Conservation (phyloP, 2,888 invertebrate species). For the Lycia hirtaria region DNA sequence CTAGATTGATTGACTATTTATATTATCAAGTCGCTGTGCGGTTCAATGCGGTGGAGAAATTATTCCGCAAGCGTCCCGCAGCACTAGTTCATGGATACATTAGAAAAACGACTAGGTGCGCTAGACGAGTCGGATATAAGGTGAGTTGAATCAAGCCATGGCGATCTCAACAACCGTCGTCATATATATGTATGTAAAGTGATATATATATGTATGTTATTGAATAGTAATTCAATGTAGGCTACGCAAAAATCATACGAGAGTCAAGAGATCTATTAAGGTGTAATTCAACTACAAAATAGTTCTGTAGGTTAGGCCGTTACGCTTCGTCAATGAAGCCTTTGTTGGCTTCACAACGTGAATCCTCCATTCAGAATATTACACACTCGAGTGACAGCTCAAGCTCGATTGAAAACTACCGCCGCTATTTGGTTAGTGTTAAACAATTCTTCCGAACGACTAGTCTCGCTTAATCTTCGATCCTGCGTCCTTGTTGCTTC, state of each 20-base stretch:
- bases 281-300: slow-evolving; percentile 38
- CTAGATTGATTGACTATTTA: slow-evolving; percentile 71
- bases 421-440: slow-evolving; percentile 83
- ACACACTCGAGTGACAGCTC: slow-evolving; percentile 77
- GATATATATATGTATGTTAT: not conserved
- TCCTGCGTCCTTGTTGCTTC: slow-evolving; percentile 65
- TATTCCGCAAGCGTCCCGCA: slow-evolving; percentile 75
- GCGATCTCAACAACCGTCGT: not conserved
- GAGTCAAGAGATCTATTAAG: slow-evolving; percentile 42
- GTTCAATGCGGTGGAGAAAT: slow-evolving; percentile 69
- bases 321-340: slow-evolving; percentile 49
- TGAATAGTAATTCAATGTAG: slow-evolving; percentile 9
- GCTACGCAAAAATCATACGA: slow-evolving; percentile 38
- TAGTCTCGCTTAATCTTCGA: slow-evolving; percentile 64
- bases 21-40: slow-evolving; percentile 63
- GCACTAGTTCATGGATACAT: slow-evolving; percentile 76
- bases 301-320: slow-evolving; percentile 42
- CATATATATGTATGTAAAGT: not conserved
- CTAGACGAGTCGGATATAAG: slow-evolving; percentile 21
- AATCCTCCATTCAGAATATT: slow-evolving; percentile 58
- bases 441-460: slow-evolving; percentile 83
- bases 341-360: slow-evolving; percentile 54
- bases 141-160: not conserved
- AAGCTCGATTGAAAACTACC: slow-evolving; percentile 76
- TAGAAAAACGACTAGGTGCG: slow-evolving; percentile 47